Percentiles rank a stretch among this genome's conserved stretches.
These are phyloP conservation scores for Laticauda laticaudata DNA, from an alignment of 2,113 vertebrate genomes.

Conservation along the genomic window DNA sequence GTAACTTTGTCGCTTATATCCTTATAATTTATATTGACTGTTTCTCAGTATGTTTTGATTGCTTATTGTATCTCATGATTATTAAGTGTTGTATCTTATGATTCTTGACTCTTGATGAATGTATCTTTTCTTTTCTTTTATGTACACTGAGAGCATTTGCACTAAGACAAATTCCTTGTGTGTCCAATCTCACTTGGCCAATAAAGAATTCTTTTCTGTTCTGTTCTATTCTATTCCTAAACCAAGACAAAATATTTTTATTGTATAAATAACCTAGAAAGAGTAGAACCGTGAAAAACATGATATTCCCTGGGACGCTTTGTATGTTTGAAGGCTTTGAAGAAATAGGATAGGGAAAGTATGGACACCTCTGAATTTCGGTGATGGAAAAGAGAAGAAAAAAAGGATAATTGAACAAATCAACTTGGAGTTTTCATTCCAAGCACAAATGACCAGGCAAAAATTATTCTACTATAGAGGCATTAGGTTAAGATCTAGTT, in stretches of 20 bases:
- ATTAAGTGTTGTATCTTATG: too few relatives aligned
- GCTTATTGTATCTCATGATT: too few relatives aligned
- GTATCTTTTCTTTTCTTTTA: too few relatives aligned
- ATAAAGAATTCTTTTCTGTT: too few relatives aligned
- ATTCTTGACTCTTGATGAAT: too few relatives aligned
- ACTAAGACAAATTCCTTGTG: too few relatives aligned
- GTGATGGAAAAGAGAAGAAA: not conserved
- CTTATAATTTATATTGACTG: too few relatives aligned
- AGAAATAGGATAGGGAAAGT: not conserved
- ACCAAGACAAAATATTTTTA: not conserved
- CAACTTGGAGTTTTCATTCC: not conserved
- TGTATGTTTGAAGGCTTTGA: not conserved
- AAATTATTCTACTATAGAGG: not conserved
- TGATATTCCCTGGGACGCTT: not conserved
- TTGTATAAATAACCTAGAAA: not conserved
- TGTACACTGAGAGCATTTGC: too few relatives aligned
- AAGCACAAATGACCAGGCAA: not conserved
- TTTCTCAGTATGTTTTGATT: too few relatives aligned
- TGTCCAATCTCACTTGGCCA: too few relatives aligned
- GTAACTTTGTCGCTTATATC: too few relatives aligned
- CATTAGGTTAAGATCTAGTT: not conserved
- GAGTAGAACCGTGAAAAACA: not conserved
- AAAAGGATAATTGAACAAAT: not conserved
- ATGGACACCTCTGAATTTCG: not conserved
- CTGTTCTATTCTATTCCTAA: not conserved